phyloP scores from a whole-genome alignment of 2,888 invertebrate genomes.

The Rotaria magnacalcarata region DNA sequence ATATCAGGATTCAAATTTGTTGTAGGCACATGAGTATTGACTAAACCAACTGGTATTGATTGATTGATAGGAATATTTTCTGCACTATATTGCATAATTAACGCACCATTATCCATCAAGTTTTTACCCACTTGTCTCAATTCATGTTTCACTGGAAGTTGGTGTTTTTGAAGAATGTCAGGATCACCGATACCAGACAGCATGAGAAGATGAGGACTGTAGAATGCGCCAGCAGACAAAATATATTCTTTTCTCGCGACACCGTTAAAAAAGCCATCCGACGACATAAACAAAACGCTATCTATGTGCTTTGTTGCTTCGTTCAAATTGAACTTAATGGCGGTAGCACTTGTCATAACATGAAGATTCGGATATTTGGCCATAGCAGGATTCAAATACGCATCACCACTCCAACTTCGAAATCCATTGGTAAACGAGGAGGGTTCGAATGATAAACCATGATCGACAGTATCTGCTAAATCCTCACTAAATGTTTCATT shows the following conservation, averaged over 20 bases:
- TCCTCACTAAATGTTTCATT: neutral
- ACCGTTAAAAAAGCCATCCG: neutral
- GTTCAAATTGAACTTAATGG: neutral
- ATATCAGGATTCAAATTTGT: neutral
- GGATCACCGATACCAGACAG: neutral
- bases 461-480: neutral
- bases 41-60: neutral
- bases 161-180: neutral
- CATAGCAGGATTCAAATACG: neutral
- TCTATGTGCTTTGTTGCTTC: neutral
- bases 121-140: constrained; percentile 13
- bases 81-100: neutral
- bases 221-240: constrained; percentile 15
- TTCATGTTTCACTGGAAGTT: neutral
- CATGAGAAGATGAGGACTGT: neutral
- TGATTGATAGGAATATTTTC: neutral
- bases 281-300: neutral
- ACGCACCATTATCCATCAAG: neutral
- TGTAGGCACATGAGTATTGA: neutral
- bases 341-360: neutral
- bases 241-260: neutral
- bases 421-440: neutral
- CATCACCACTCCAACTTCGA: neutral
- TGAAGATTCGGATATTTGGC: neutral
- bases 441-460: neutral